Percentiles rank a stretch among this genome's conserved stretches.
phyloP scores from a whole-genome alignment of 2,113 vertebrate species.

The Tretioscincus oriximinensis region DNA sequence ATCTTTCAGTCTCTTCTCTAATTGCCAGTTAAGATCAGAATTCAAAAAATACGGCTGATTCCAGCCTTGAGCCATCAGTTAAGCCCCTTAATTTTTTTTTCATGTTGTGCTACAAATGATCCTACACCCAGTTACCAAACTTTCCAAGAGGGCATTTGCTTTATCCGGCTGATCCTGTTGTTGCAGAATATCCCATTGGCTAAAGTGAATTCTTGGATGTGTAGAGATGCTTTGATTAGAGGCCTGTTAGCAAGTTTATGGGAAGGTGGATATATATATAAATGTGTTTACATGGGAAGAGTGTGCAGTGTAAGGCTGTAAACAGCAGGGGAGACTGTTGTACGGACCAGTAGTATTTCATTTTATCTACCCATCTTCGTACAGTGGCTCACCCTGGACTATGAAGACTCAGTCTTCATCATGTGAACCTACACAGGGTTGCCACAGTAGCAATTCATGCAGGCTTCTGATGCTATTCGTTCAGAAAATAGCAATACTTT shows the following conservation, averaged over 20 bases:
- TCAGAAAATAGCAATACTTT: not conserved
- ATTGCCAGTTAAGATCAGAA: too few species aligned
- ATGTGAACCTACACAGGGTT: not conserved
- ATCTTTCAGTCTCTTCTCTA: not conserved
- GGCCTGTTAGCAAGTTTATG: not conserved
- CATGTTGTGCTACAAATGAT: not conserved
- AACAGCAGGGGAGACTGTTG: not conserved
- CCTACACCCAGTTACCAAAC: not conserved
- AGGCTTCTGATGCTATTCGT: not conserved
- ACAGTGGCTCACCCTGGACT: not conserved
- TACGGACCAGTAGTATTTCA: not conserved
- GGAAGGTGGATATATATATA: not conserved
- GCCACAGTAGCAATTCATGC: not conserved
- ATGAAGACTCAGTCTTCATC: conserved; percentile 1
- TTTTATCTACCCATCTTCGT: not conserved
- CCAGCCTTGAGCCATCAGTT: too few species aligned
- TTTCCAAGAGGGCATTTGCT: not conserved
- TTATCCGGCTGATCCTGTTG: too few species aligned
- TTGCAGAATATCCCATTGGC: too few species aligned
- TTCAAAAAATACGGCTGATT: too few species aligned
- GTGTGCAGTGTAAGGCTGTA: not conserved
- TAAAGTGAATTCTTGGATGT: not conserved
- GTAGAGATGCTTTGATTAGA: not conserved
- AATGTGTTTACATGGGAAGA: not conserved
- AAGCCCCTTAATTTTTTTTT: too few species aligned